Evolutionary conservation across 2,797 vertebrate species (phyloP), one percentile per base, ranked within the genome.

Genomic region (Oreochromis grahami): DNA sequence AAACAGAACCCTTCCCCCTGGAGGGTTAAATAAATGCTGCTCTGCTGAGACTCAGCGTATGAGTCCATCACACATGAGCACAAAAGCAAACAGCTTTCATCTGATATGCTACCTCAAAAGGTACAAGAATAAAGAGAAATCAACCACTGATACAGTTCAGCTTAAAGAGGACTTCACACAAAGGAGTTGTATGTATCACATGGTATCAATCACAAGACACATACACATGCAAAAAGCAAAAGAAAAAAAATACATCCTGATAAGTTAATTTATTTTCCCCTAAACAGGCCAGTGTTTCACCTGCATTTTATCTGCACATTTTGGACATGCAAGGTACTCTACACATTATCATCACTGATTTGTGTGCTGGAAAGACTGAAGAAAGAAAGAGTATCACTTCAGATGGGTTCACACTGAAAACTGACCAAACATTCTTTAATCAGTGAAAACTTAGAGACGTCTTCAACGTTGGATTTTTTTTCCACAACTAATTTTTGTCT

Each of bases 201-300:
- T 77, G 78, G 86, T 72, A 83, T 85, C 86, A 81, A 87, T 86
- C 84, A 95, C 95, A 86, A 86, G 83, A 94, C 87, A 91, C 81
- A 50, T 74, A 72, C 84, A 85, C 90, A 90, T 90, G 91, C 91
- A 93, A 84, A 87, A 90, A 91, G 77, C 41, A 80, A 87, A 84
- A 48, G 43, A 74, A 83, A 55, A 52, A 36, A 11, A 83, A 55
- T 15, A 81, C 80, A 87, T 86, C 82, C 41, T 72, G 48, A 52
- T 84, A 15, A 63, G 77, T 84, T 45, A 45, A 56, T 32, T 74
- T 70, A 29, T 51, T 83, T 84, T 21, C 51, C 55, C 6, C 72
- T 50, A 32, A 85, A 79, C 77, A 76, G 60, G 77, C n/a, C 55
- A 72, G 51, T 78, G 82, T 78, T 86, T 83, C 32, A 50, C 43